Base-by-base conservation (phyloP, 2,797 vertebrate genomes). In the Pseudotriccus pelzelni region DNA sequence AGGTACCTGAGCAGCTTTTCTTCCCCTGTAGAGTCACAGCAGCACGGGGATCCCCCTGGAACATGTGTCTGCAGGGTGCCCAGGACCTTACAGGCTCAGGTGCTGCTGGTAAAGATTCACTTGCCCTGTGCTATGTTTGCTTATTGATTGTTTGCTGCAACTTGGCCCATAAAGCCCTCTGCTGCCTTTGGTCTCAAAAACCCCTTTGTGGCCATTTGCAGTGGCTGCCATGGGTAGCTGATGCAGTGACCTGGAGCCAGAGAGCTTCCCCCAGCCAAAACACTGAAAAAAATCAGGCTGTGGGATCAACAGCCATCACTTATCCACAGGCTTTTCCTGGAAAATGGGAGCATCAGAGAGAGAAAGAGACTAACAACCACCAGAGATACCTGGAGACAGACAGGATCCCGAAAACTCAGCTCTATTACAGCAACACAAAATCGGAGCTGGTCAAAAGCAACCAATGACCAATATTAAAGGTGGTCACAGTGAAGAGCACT, bases 21-120 rank as follows among this genome's bases (percentile, higher is more conserved):
- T 68, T 79, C 32, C 39, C 30, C 16, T 46, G 41, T 12, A 13
- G 8, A 28, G 23, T 22, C 30, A 19, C 19, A 37, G 52, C 44
- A 89, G 46, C n/a, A 9, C 20, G 5, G 25, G 27, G 7, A 7
- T 55, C 32, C 7, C 9, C 16, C 0, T 0, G 39, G 39, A 85
- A 6, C 11, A 4, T 0, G 3, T 27, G 41, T 64, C 56, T 47
- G 19, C 82, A 56, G 49, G 12, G 23, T 37, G 23, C 55, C 46
- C 17, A 6, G 41, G 10, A 74, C 60, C 30, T 47, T 41, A 28
- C n/a, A 32, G 37, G 41, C 18, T 81, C 56, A 44, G 58, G 7
- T 53, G 39, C 43, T 92, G 50, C 32, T 37, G 50, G 30, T 50
- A 39, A 43, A 68, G 56, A 37, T 58, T 94, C 47, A 67, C 23